A percentile compares a stretch with the other conserved stretches of the same genome.
Evolutionary conservation across 2,888 invertebrate species (phyloP).

Genomic region (Piscicola geometra): DNA sequence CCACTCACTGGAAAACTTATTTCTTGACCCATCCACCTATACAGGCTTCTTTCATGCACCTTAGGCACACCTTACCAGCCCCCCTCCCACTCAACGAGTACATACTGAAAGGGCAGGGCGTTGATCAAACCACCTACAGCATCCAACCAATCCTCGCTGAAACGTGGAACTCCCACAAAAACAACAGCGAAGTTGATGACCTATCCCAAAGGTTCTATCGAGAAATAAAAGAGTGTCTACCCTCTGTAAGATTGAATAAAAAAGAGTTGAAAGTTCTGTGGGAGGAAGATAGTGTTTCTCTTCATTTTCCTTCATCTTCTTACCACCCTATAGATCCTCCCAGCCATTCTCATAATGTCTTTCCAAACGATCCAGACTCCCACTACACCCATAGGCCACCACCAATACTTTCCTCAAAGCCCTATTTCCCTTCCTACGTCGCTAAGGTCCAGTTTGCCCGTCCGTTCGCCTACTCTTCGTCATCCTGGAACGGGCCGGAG

Average conservation of each 20-base stretch:
- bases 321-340: not conserved
- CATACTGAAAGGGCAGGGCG: not conserved
- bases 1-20: no score
- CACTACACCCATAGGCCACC: no score
- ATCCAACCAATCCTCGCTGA: not conserved
- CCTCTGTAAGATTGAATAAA: not conserved
- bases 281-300: not conserved
- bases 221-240: not conserved
- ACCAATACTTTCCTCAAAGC: not conserved
- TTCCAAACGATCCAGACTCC: no score
- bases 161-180: not conserved
- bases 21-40: no score
- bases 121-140: not conserved
- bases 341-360: no score
- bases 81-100: not conserved
- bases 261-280: not conserved
- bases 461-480: not conserved
- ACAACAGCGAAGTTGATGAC: not conserved
- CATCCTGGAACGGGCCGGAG: not conserved
- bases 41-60: not conserved
- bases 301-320: not conserved
- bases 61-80: not conserved
- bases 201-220: not conserved
- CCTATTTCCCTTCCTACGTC: not conserved
- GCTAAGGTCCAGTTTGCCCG: not conserved